Evolutionary conservation across 2,888 invertebrate genomes (phyloP), one percentile per base, ranked within the genome.

Genomic region (Polylopha cassiicola): DNA sequence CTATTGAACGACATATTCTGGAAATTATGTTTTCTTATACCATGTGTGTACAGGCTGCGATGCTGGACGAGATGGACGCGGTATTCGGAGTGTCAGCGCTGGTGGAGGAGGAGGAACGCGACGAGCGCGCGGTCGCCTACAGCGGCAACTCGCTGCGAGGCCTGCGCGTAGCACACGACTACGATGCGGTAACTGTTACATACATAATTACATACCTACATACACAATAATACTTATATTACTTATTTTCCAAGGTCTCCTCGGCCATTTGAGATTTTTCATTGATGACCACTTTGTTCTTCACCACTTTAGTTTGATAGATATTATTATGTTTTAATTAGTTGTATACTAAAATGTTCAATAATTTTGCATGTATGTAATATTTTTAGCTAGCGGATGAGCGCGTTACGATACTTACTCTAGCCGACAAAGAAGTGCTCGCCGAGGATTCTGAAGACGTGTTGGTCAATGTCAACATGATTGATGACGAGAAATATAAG

Each of bases 31-130:
- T 20, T 7, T 37, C n/a, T 43, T 31, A n/a, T n/a, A n/a, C n/a
- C n/a, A n/a, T n/a, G n/a, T 55, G 17, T 43, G 39, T 58, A 4
- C 65, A 94, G 95, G 98, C 97, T 11, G 96, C 95, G 70, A 89
- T 95, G 87, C 74, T 99, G 62, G 96, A 98, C 76, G 97, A 98
- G 77, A 89, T 99, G 87, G 99, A 99, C 78, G 93, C 90, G 51
- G 97, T 95, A 70, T 98, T 98, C 87, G 98, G 97, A 16, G 91
- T 97, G 44, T 89, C 91, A 7, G 93, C 92, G 55, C 82, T 97
- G 29, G 89, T 98, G n/a, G 92, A 93, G 48, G 90, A 93, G 52
- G 95, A 95, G 58, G 88, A 89, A 48, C 79, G 81, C 31, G 84
- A 78, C 44, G 88, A 88, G 31, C 85, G 89, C 14, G 76, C 68